A percentile compares a stretch with the other conserved stretches of the same genome.
Conservation (phyloP, 2,888 invertebrate species). For the Apodemia zela region DNA sequence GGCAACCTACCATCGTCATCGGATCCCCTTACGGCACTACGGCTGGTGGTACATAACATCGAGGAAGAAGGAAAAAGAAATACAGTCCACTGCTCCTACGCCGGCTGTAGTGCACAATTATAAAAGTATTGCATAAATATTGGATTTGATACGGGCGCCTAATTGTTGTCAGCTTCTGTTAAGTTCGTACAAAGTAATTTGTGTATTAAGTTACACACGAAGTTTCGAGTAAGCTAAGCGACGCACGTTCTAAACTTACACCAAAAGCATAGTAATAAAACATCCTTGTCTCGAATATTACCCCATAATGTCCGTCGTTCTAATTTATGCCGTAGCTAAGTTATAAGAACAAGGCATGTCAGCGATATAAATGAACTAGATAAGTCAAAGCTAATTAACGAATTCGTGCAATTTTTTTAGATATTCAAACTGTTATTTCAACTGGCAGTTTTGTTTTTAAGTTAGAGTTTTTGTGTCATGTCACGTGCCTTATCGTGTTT, state of each 20-base stretch:
- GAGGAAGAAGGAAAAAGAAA: too few relatives aligned
- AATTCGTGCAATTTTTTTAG: neutral
- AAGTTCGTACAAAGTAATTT: conserved; percentile 1
- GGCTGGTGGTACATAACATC: too few relatives aligned
- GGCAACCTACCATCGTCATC: too few relatives aligned
- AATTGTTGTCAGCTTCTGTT: neutral
- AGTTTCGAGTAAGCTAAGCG: conserved; percentile 26
- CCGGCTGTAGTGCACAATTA: too few relatives aligned
- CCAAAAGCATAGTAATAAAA: conserved; percentile 69
- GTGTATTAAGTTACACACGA: conserved; percentile 20
- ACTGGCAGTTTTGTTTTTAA: too few relatives aligned
- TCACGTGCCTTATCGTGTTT: too few relatives aligned
- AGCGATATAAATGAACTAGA: conserved; percentile 26
- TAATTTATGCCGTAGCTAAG: conserved; percentile 75
- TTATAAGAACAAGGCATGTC: conserved; percentile 57
- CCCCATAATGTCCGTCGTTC: conserved; percentile 68
- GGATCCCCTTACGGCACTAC: too few relatives aligned
- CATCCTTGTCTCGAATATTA: conserved; percentile 73
- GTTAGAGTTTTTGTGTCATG: too few relatives aligned
- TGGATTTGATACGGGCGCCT: too few relatives aligned
- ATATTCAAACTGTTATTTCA: too few relatives aligned
- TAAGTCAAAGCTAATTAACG: neutral
- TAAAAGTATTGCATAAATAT: too few relatives aligned
- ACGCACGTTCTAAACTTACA: conserved; percentile 47
- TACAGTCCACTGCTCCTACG: too few relatives aligned